Percentiles rank a stretch among this genome's conserved stretches.
Evolutionary conservation across 2,113 vertebrate genomes (phyloP).

Genomic region (Nycticryphes semicollaris): DNA sequence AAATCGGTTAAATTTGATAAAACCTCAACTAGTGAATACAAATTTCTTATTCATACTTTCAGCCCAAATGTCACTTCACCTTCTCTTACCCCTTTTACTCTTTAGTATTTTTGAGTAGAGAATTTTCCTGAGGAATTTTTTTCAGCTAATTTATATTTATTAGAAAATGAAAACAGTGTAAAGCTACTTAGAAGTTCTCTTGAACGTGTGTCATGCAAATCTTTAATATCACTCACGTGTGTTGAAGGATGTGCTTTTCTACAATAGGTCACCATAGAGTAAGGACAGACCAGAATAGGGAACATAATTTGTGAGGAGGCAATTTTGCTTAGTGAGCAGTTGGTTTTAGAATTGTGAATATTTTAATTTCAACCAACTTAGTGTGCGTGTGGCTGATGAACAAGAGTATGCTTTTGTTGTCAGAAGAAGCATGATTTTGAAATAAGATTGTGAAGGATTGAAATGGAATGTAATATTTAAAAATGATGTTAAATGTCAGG

Average conservation of each 20-base stretch:
- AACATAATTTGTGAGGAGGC: neutral
- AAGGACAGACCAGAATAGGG: neutral
- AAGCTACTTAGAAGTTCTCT: neutral
- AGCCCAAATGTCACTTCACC: neutral
- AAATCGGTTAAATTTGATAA: slow-evolving; percentile 24
- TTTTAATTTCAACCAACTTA: neutral
- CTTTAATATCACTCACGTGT: neutral
- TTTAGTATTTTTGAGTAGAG: neutral
- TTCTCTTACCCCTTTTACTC: neutral
- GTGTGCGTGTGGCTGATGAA: neutral
- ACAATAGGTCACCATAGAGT: neutral
- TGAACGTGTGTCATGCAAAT: neutral
- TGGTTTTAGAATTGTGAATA: neutral
- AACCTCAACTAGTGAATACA: slow-evolving; percentile 10
- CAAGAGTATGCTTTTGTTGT: neutral
- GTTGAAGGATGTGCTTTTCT: neutral
- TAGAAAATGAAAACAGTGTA: neutral
- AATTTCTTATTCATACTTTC: slow-evolving; percentile 7
- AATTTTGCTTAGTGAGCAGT: neutral
- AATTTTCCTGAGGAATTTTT: neutral
- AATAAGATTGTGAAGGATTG: neutral
- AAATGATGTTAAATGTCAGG: neutral
- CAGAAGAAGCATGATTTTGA: neutral
- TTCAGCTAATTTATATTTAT: neutral
- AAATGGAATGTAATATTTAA: neutral